phyloP scores from a whole-genome alignment of 2,888 invertebrate genomes.

The Cosmia pyralina region DNA sequence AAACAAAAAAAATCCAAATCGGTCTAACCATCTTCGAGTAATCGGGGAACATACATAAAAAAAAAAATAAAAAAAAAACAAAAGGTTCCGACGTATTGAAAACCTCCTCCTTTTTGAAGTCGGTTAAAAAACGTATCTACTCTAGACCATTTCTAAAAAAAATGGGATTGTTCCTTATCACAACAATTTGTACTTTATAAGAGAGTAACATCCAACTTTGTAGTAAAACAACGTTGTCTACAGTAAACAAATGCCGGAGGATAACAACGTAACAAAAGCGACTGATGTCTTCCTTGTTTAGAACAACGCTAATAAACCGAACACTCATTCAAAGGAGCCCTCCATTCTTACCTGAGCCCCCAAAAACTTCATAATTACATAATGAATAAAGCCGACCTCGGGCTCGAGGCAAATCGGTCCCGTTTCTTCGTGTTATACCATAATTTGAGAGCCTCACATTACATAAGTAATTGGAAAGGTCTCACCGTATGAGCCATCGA shows the following conservation, averaged over 20 bases:
- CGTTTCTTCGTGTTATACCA: slow-evolving; percentile 70
- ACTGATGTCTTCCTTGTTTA: slow-evolving; percentile 61
- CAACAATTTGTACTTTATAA: slow-evolving; percentile 17
- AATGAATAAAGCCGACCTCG: slow-evolving; percentile 71
- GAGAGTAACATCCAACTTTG: slow-evolving; percentile 7
- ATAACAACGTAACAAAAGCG: slow-evolving; percentile 60
- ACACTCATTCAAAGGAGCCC: slow-evolving; percentile 44
- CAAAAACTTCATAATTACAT: slow-evolving; percentile 76
- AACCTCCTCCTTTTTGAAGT: too few species aligned
- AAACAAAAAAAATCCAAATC: too few species aligned
- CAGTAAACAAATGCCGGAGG: slow-evolving; percentile 46
- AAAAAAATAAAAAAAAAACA: too few species aligned
- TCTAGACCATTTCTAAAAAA: neutral
- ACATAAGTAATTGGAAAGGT: slow-evolving; percentile 77
- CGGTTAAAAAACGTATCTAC: slow-evolving; percentile 6
- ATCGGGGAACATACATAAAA: too few species aligned
- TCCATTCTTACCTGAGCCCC: slow-evolving; percentile 73
- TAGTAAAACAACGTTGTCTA: slow-evolving; percentile 43
- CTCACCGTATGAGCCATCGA: slow-evolving; percentile 62
- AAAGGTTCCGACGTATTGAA: too few species aligned
- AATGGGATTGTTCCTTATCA: slow-evolving; percentile 16
- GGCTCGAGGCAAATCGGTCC: slow-evolving; percentile 68
- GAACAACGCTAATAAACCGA: slow-evolving; percentile 57
- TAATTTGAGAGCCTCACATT: slow-evolving; percentile 71
- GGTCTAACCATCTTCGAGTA: too few species aligned